phyloP scores from a whole-genome alignment of 2,888 invertebrate genomes.

The Shargacucullia verbasci region DNA sequence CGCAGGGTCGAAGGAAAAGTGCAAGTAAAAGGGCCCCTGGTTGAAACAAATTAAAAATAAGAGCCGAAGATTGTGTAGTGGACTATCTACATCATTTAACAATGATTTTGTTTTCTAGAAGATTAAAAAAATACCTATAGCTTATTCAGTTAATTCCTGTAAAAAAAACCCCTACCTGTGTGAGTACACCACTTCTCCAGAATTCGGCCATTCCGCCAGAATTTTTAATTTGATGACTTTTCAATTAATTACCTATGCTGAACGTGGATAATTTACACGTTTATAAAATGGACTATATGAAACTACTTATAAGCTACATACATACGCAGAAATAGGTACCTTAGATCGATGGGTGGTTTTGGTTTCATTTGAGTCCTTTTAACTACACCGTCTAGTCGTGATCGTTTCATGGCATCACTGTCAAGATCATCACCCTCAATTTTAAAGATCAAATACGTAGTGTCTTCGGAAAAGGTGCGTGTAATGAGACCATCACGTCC shows the following conservation, averaged over 20 bases:
- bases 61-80: conserved; percentile 38
- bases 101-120: no score
- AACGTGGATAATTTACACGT: no score
- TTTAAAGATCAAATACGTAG: conserved; percentile 78
- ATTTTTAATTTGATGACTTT: no score
- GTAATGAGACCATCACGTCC: conserved; percentile 70
- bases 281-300: no score
- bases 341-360: conserved; percentile 76
- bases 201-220: no score
- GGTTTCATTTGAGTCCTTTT: conserved; percentile 68
- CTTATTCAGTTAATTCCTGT: no score
- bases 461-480: conserved; percentile 71
- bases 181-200: no score
- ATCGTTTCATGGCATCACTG: conserved; percentile 60
- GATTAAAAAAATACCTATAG: no score
- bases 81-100: conserved; percentile 2
- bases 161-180: no score
- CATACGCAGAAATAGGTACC: conserved; percentile 64
- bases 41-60: conserved; percentile 40
- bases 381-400: conserved; percentile 64
- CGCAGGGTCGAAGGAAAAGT: conserved; percentile 76
- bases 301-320: no score
- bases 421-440: conserved; percentile 70
- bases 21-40: conserved; percentile 84
- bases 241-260: no score